Evolutionary conservation across 2,888 invertebrate genomes (phyloP).

Genomic region (Prenolepis imparis): DNA sequence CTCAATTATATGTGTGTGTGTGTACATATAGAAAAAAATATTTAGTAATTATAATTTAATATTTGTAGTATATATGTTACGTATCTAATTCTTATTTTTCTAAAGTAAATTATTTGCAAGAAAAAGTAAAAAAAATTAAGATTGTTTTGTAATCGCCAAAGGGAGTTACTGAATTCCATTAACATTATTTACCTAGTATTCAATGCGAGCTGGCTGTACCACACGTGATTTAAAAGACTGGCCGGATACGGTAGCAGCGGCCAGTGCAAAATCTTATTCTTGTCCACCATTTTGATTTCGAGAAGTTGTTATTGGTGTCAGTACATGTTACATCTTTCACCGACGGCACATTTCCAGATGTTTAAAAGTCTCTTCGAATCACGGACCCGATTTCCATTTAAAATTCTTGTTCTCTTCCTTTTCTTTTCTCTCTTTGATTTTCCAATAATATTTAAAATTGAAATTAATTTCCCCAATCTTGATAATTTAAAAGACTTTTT

Average conservation of each 20-base stretch:
- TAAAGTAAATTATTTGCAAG: background rate
- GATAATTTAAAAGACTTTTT: background rate
- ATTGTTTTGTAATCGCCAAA: background rate
- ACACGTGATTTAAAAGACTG: constrained; percentile 83
- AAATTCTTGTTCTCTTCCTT: constrained; percentile 20
- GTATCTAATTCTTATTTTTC: background rate
- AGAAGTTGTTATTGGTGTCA: constrained; percentile 64
- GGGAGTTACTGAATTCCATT: background rate
- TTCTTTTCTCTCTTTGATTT: background rate
- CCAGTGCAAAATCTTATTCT: constrained; percentile 84
- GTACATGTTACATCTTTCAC: constrained; percentile 64
- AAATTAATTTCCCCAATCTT: background rate
- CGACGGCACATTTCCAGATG: background rate
- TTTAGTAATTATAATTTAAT: background rate
- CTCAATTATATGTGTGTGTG: background rate
- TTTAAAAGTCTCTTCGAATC: background rate
- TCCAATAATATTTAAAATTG: background rate
- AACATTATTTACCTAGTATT: constrained; percentile 80
- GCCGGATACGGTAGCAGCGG: constrained; percentile 83
- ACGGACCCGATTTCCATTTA: background rate
- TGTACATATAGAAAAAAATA: background rate
- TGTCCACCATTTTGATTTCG: constrained; percentile 82
- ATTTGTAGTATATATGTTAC: background rate
- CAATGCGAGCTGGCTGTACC: constrained; percentile 84
- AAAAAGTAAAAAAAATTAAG: background rate